A percentile compares a stretch with the other conserved stretches of the same genome.
phyloP scores from a whole-genome alignment of 2,113 vertebrate genomes.

The Lepus timidus region DNA sequence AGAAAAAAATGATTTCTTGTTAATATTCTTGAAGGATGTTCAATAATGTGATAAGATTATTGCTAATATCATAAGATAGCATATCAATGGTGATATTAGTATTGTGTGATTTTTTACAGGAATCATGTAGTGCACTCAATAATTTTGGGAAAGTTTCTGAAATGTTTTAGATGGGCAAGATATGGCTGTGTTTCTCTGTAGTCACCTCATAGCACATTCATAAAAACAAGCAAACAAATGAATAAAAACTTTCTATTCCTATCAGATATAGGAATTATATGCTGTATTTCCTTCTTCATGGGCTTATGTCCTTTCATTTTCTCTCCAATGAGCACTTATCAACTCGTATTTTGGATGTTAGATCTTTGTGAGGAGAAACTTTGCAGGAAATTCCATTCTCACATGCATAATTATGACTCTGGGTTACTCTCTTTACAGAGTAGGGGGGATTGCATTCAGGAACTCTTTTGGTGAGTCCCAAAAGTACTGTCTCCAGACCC shows the following conservation, averaged over 20 bases:
- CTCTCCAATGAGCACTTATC: conserved; percentile 26
- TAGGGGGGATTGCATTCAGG: neutral
- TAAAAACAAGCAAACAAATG: conserved; percentile 54
- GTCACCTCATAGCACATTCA: neutral
- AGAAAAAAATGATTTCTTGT: conserved; percentile 63
- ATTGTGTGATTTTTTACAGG: conserved; percentile 44
- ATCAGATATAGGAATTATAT: neutral
- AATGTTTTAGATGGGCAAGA: conserved; percentile 20
- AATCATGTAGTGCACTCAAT: conserved; percentile 42
- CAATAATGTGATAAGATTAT: conserved; percentile 71
- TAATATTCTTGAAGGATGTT: conserved; percentile 74
- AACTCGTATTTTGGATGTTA: neutral
- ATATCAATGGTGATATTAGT: conserved; percentile 64
- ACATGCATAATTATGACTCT: neutral
- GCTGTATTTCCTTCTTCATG: conserved; percentile 40
- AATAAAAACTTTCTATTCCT: conserved; percentile 7
- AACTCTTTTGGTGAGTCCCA: neutral
- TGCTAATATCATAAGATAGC: conserved; percentile 71
- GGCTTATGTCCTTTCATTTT: conserved; percentile 22
- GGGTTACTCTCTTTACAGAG: neutral
- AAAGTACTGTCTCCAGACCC: neutral
- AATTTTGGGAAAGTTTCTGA: conserved; percentile 44
- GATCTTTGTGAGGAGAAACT: neutral
- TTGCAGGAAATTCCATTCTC: conserved; percentile 25
- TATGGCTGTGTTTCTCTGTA: neutral